Evolutionary conservation across 2,113 vertebrate genomes (phyloP).

Genomic region (Laticauda colubrina): DNA sequence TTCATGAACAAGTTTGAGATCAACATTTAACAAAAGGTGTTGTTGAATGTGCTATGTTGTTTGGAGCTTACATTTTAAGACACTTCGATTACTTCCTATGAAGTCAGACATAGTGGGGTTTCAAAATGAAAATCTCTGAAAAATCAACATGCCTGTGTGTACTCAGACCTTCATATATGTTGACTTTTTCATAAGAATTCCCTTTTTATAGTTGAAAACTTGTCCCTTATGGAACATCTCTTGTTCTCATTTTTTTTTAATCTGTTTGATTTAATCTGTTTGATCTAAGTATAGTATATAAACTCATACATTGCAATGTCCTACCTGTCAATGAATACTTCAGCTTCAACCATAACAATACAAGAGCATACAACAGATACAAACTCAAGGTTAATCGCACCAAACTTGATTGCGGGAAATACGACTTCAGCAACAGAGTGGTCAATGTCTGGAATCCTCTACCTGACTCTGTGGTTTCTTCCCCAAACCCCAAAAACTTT

Average conservation of each 20-base stretch:
- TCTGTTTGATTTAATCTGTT: constrained; percentile 32
- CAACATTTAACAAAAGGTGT: background rate
- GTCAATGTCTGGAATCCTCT: too few species aligned
- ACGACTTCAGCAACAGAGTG: too few species aligned
- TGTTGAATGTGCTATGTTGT: background rate
- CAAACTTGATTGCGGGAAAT: too few species aligned
- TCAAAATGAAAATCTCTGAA: background rate
- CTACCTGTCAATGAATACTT: too few species aligned
- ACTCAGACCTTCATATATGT: background rate
- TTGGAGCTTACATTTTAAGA: background rate
- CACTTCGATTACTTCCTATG: background rate
- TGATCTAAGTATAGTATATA: too few species aligned
- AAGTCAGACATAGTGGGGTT: background rate
- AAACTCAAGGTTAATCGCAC: too few species aligned
- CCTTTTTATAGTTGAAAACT: background rate
- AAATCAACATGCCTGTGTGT: background rate
- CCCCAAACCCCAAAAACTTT: too few species aligned
- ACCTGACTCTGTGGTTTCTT: too few species aligned
- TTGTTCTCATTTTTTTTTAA: constrained; percentile 28
- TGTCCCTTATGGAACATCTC: constrained; percentile 5
- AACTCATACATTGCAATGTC: too few species aligned
- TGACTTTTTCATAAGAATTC: background rate
- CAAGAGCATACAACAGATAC: too few species aligned
- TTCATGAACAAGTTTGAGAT: background rate
- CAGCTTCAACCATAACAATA: too few species aligned